Conservation (phyloP, 2,797 vertebrate genomes). For the Sebastes vulpes region DNA sequence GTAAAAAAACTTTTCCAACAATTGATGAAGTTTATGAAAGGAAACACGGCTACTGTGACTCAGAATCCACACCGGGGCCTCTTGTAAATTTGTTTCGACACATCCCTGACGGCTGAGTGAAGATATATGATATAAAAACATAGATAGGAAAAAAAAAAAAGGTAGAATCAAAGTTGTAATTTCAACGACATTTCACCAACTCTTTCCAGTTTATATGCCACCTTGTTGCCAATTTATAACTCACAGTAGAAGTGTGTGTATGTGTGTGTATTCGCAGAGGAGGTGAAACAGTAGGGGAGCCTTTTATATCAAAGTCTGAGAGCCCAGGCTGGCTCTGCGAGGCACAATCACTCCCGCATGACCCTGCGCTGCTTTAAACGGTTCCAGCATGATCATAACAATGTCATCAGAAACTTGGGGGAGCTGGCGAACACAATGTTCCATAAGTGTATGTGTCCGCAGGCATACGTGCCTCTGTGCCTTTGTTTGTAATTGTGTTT, state of each 20-base stretch:
- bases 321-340: conserved; percentile 57
- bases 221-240: conserved; percentile 21
- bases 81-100: neutral
- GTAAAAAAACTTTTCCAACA: too few species aligned
- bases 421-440: conserved; percentile 40
- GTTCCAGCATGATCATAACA: conserved; percentile 65
- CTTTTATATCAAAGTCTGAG: conserved; percentile 73
- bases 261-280: conserved; percentile 37
- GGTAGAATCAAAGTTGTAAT: neutral
- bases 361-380: conserved; percentile 48
- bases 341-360: conserved; percentile 48
- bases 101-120: neutral
- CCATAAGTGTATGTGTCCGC: conserved; percentile 13
- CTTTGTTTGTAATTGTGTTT: conserved; percentile 16
- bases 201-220: conserved; percentile 7
- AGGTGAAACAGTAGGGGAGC: conserved; percentile 73
- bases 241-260: neutral
- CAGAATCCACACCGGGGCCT: too few species aligned
- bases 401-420: conserved; percentile 61
- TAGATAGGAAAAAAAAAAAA: neutral
- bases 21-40: too few species aligned
- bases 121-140: neutral
- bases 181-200: conserved; percentile 2
- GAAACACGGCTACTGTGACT: too few species aligned
- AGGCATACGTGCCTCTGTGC: neutral